Evolutionary conservation across 2,888 invertebrate species (phyloP).

Genomic region (Uloborus plumipes): DNA sequence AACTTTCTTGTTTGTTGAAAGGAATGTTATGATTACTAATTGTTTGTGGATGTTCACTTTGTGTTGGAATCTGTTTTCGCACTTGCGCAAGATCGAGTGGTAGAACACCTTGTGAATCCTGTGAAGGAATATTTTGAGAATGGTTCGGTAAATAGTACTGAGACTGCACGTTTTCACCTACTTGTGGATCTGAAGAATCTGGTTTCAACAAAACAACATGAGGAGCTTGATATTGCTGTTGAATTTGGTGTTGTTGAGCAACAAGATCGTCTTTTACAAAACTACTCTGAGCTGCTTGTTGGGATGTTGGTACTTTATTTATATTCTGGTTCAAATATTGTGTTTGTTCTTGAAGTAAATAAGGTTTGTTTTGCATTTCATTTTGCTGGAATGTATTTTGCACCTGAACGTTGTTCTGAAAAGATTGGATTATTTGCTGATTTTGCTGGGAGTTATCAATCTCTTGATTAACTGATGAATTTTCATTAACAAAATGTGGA

Average conservation of each 20-base stretch:
- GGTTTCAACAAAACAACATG: no score
- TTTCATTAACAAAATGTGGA: no score
- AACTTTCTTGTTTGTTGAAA: not conserved
- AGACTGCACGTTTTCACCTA: not conserved
- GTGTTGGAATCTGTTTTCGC: not conserved
- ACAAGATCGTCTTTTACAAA: not conserved
- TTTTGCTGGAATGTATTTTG: no score
- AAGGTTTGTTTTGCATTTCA: no score
- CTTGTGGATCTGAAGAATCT: not conserved
- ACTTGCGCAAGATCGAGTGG: not conserved
- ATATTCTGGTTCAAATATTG: no score
- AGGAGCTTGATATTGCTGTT: constrained; percentile 1
- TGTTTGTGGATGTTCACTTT: constrained; percentile 10
- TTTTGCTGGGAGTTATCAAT: no score
- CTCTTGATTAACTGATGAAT: no score
- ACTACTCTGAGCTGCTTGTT: no score
- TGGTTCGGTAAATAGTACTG: not conserved
- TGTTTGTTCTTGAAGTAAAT: no score
- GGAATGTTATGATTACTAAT: constrained; percentile 39
- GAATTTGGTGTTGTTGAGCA: constrained; percentile 6
- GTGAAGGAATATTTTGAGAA: not conserved
- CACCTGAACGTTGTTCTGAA: no score
- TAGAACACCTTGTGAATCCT: not conserved
- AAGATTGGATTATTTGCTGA: no score
- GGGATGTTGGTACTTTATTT: no score